These are phyloP conservation scores for Pantherophis vulpinus DNA, from an alignment of 2,797 vertebrate species.

Conservation along the genomic window DNA sequence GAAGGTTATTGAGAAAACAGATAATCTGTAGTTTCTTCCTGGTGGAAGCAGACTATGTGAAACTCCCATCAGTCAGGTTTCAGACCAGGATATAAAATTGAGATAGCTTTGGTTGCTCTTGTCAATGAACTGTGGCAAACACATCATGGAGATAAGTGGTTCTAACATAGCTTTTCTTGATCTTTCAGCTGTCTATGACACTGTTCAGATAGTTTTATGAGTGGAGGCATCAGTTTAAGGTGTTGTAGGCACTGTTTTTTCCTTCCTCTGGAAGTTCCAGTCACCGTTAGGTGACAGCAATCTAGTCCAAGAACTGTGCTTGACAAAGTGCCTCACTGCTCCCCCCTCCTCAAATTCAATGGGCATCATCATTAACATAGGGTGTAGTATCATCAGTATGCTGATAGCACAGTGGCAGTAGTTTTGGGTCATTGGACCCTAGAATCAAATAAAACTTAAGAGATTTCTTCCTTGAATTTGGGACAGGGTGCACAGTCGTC, in stretches of 20 bases:
- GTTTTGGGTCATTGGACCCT: neutral
- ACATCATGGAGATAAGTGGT: neutral
- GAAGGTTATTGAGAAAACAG: neutral
- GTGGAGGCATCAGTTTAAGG: neutral
- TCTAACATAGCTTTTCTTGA: neutral
- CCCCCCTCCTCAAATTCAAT: neutral
- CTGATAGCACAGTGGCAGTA: neutral
- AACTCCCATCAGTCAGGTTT: neutral
- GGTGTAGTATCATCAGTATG: neutral
- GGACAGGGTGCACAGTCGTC: neutral
- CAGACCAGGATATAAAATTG: neutral
- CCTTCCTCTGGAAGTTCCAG: neutral
- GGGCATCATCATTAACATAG: neutral
- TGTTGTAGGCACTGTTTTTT: neutral
- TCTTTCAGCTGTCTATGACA: neutral
- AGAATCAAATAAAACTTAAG: neutral
- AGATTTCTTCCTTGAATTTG: neutral
- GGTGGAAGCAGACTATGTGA: neutral
- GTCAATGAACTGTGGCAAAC: neutral
- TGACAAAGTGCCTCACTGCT: neutral
- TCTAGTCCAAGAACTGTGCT: neutral
- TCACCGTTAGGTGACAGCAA: neutral
- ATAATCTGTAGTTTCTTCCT: neutral
- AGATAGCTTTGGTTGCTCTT: neutral
- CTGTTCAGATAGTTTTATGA: neutral